Evolutionary conservation across 2,888 invertebrate genomes (phyloP), one percentile per base, ranked within the genome.

Genomic region (Phyto melanocephala): DNA sequence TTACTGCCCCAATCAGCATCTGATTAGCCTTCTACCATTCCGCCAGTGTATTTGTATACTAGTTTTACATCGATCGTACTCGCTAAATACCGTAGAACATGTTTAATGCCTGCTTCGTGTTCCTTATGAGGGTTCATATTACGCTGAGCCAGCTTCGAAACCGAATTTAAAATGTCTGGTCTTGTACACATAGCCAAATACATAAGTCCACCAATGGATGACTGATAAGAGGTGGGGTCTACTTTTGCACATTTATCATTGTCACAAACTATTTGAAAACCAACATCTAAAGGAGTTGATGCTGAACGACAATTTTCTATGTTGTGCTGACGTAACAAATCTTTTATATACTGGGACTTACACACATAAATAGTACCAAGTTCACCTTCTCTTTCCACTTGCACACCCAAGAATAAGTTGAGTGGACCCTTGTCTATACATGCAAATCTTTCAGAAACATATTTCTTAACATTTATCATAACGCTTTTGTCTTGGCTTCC

Each of bases 1-100:
- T 63, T 35, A 28, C 77, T 74, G 20, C 50, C 83, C 77, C 76
- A 77, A 45, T 82, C 80, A 7, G 77, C 80, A 33, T 80, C 72
- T 8, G 40, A 72, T 60, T 40, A 83, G 17, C 65, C 67, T 54
- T 58, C 74, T 13, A 68, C 28, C 20, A 28, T 11, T n/a, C n/a
- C n/a, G n/a, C n/a, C n/a, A n/a, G n/a, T n/a, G n/a, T n/a, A n/a
- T n/a, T 47, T 50, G n/a, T 82, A 82, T 8, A 20, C 28, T 10
- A 78, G 20, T 17, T 68, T 77, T 8, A 50, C 17, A 10, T 72
- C 28, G 13, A 47, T 56, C 1, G 77, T 63, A 35, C n/a, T 63
- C 28, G 58, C 47, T 50, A 67, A 56, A 40, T 71, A 78, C 3
- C 79, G 37, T 17, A 79, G 50, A 33, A 72, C 17, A 52, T 79